phyloP scores from a whole-genome alignment of 2,888 invertebrate species.

The Tetropium fuscum region DNA sequence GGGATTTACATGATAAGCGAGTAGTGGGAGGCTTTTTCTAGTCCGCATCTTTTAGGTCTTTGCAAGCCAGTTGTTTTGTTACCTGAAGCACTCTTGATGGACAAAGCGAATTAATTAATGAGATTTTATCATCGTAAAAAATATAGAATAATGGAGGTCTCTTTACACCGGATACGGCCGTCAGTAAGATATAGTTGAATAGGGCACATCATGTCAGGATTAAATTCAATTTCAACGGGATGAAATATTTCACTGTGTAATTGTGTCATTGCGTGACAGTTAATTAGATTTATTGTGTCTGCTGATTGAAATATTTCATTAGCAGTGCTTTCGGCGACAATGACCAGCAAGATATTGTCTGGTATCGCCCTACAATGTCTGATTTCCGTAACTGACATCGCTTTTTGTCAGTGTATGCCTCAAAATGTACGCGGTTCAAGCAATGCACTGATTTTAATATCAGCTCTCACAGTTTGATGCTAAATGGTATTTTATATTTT shows the following conservation, averaged over 20 bases:
- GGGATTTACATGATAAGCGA: slow-evolving; percentile 19
- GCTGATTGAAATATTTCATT: slow-evolving; percentile 48
- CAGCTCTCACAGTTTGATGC: too few relatives aligned
- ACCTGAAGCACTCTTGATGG: slow-evolving; percentile 21
- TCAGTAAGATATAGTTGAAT: slow-evolving; percentile 24
- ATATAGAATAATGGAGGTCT: neutral
- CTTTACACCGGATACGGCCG: neutral
- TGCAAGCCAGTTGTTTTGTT: slow-evolving; percentile 11
- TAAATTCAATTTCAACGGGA: slow-evolving; percentile 45
- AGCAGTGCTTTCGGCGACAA: slow-evolving; percentile 23
- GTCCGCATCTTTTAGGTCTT: slow-evolving; percentile 16
- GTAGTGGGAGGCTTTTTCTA: slow-evolving; percentile 8
- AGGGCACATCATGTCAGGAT: slow-evolving; percentile 39
- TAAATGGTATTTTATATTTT: too few relatives aligned
- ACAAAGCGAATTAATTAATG: slow-evolving; percentile 18
- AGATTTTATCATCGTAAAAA: slow-evolving; percentile 11
- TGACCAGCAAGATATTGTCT: slow-evolving; percentile 32
- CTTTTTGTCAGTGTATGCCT: too few relatives aligned
- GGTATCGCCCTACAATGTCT: slow-evolving; percentile 22
- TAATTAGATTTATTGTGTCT: slow-evolving; percentile 50
- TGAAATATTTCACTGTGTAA: slow-evolving; percentile 49
- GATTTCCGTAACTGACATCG: too few relatives aligned
- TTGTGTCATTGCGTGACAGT: slow-evolving; percentile 48
- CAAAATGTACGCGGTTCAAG: too few relatives aligned
- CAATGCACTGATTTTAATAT: too few relatives aligned